These are phyloP conservation scores for Caloenas nicobarica DNA, from an alignment of 2,113 vertebrate species.

Conservation along the genomic window DNA sequence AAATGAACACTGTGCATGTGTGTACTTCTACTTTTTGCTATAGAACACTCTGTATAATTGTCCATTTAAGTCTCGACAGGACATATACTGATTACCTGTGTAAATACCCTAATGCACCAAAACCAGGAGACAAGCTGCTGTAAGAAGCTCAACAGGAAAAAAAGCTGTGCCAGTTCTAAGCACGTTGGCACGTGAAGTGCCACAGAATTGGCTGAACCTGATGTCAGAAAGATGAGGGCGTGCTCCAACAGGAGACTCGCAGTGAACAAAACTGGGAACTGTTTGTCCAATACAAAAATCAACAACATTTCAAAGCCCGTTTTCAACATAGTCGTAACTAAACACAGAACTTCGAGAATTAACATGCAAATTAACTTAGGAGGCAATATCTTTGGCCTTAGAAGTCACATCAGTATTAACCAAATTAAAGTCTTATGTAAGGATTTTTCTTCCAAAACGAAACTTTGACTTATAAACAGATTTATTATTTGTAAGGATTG, in stretches of 20 bases:
- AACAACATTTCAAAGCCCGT: not conserved
- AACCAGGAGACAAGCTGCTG: not conserved
- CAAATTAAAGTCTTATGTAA: not conserved
- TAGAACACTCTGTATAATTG: not conserved
- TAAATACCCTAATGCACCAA: not conserved
- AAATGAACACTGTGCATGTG: not conserved
- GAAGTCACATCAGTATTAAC: not conserved
- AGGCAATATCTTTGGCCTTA: not conserved
- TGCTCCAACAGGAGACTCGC: not conserved
- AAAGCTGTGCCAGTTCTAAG: not conserved
- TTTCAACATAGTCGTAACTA: not conserved
- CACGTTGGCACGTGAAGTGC: accelerated
- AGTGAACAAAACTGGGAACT: not conserved
- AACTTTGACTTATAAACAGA: not conserved
- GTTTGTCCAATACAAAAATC: not conserved
- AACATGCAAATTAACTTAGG: not conserved
- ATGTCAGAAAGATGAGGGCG: not conserved
- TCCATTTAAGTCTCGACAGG: not conserved
- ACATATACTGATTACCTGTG: not conserved
- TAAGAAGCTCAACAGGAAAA: not conserved
- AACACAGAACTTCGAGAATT: not conserved
- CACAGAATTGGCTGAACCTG: not conserved
- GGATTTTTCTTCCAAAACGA: not conserved
- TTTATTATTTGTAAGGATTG: not conserved
- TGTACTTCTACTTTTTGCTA: not conserved